phyloP scores from a whole-genome alignment of 2,888 invertebrate species.

The Pimpla rufipes region DNA sequence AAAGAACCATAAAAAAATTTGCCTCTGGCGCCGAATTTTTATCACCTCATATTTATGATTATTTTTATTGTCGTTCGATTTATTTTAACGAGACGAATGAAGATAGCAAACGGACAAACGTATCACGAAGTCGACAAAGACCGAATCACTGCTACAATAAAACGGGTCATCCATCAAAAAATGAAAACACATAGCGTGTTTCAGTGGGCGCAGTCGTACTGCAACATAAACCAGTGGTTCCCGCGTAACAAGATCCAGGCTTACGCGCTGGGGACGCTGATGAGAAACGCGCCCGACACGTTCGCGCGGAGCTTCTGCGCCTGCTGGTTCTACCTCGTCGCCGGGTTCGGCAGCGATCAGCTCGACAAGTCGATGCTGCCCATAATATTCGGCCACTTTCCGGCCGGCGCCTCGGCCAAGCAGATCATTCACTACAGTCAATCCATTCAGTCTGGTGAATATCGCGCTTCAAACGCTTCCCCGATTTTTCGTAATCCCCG shows the following conservation, averaged over 20 bases:
- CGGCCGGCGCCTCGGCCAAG: conserved; percentile 85
- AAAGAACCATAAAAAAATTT: neutral
- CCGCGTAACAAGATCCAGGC: conserved; percentile 82
- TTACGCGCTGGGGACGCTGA: conserved; percentile 77
- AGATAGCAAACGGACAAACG: too few species aligned
- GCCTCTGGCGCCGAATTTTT: neutral
- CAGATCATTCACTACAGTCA: conserved; percentile 84
- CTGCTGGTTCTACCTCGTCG: conserved; percentile 85
- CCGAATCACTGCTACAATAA: too few species aligned
- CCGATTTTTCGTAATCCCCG: too few species aligned
- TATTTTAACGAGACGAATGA: too few species aligned
- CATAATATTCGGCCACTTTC: conserved; percentile 83
- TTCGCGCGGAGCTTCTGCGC: conserved; percentile 84
- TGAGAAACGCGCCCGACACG: conserved; percentile 79
- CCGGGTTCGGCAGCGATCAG: conserved; percentile 85
- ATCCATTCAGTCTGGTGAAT: conserved; percentile 81
- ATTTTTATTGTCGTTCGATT: neutral
- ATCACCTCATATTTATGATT: conserved; percentile 55
- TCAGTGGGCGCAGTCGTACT: conserved; percentile 83
- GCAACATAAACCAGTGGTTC: conserved; percentile 83
- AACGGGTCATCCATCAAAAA: too few species aligned
- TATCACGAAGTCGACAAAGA: too few species aligned
- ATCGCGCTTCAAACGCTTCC: neutral
- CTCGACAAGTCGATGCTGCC: conserved; percentile 84
- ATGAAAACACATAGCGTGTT: too few species aligned